Evolutionary conservation across 2,888 invertebrate species (phyloP), one percentile per base, ranked within the genome.

Genomic region (Phortica okadai): DNA sequence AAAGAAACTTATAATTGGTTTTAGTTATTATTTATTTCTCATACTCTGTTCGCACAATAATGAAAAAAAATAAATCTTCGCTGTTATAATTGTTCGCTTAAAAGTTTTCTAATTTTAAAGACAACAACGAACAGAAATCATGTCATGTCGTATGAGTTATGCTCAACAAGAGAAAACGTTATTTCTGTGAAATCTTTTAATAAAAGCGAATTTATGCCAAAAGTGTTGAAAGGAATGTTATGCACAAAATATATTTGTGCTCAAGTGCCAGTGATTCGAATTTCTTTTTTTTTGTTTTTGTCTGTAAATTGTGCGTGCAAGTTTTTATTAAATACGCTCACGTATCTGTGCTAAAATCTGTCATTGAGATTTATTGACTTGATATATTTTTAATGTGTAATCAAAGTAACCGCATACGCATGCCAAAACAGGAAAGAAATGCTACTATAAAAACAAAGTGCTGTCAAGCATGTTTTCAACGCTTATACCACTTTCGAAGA

Each of bases 1-100:
- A 78, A 82, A 83, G 79, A 85, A 85, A 88, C 87, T 85, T 88
- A 88, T 85, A 88, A 85, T 85, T 85, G 88, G 82, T 88, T 85
- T 70, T 81, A 80, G 82, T 87, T 80, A 86, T 88, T 85, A 85
- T 88, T 85, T 85, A 88, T 85, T 84, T 82, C 82, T 83, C 79
- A 85, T 86, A 77, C 56, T 59, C 33, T 25, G 21, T 25, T 25
- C 62, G 10, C 25, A 6, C 14, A 50, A 50, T 50, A 50, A 14
- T 50, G 62, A 25, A 25, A 25, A 10, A 6, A 25, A 62, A 21
- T 25, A 62, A 62, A 8, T 62, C 62, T 62, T 16, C 25, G 21
- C 7, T 33, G 25, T 25, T 62, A 16, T 62, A 25, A 62, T 62
- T 62, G 50, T 50, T 50, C 14, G 50, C 50, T 50, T 14, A 14